Evolutionary conservation across 2,888 invertebrate species (phyloP), one percentile per base, ranked within the genome.

Genomic region (Beris chalybata): DNA sequence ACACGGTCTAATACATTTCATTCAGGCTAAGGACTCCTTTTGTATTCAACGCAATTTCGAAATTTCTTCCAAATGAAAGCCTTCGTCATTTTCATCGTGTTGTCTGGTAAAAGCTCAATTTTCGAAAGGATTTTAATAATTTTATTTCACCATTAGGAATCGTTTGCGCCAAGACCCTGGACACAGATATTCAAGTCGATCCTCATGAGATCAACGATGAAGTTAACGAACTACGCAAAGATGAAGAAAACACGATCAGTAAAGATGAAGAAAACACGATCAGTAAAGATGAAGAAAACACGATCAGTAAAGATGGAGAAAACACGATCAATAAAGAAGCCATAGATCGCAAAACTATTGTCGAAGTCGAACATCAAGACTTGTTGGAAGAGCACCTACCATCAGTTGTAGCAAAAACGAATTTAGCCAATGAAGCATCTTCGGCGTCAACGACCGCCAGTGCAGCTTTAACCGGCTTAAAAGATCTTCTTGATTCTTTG

Each of bases 221-320:
- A 38, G 50, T 61, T 9, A 29, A 15, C 4, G n/a, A 13, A 11
- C 50, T 61, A 6, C 50, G 38, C 4, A 13, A 22, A 5, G 52
- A 52, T 11, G 50, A 38, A 52, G 52, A 61, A 5, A 61, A 61
- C 29, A 43, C 15, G 5, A 61, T 61, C 32, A 52, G 50, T 3
- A 50, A 61, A 44, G 50, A 61, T 4, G 50, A 38, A 50, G 50
- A 61, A 5, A 61, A 61, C 29, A 43, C 15, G 4, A 61, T 61
- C 32, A 52, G 50, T 2, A 50, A 61, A 43, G 50, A 61, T n/a
- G n/a, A n/a, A n/a, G n/a, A n/a, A n/a, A n/a, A n/a, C n/a, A n/a
- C n/a, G n/a, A n/a, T n/a, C n/a, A n/a, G n/a, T n/a, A n/a, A n/a
- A n/a, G n/a, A n/a, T n/a, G n/a, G n/a, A n/a, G n/a, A n/a, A n/a